Base-by-base conservation (phyloP, 1,140 invertebrate genomes). In the Vanessa atalanta region DNA sequence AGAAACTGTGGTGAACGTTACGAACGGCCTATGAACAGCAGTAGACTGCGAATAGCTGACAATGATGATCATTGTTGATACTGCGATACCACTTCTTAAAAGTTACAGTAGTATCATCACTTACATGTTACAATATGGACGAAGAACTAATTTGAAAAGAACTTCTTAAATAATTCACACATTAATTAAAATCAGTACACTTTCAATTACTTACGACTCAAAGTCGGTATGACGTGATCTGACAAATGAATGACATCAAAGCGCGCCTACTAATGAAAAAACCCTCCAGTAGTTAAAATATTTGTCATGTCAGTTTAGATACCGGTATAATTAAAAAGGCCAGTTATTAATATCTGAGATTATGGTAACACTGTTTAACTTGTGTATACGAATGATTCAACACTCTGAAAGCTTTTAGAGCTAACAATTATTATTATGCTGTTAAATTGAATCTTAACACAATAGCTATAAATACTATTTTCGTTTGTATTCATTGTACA, bases 401-500 rank as follows among this genome's bases (percentile, higher is more conserved):
- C 47, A 51, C 48, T 55, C 61, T 65, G 57, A 71, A 71, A 71
- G 61, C 50, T 65, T 71, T 71, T 51, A 64, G 31, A 53, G 65
- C 12, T 53, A 26, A 26, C 50, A 53, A 31, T 43, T 26, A 12
- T 67, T n/a, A 14, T 13, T 26, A 31, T 67, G 15, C 23, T 8
- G 9, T 57, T 53, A 51, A 14, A 50, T 67, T 67, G 48, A 31
- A 37, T 37, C 65, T 67, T 55, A 67, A 14, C n/a, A 15, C 20
- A 2, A 37, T 15, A 51, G 12, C 9, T 15, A 16, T 67, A 67
- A 31, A 16, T 15, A 6, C 12, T 15, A 53, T 53, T 20, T 67
- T 67, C 14, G 20, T 67, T 67, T 50, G 20, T 3, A 9, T 57
- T 23, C 23, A 57, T 9, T 57, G 20, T 12, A 12, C 16, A 23